Evolutionary conservation across 2,888 invertebrate species (phyloP).

Genomic region (Pecten maximus): DNA sequence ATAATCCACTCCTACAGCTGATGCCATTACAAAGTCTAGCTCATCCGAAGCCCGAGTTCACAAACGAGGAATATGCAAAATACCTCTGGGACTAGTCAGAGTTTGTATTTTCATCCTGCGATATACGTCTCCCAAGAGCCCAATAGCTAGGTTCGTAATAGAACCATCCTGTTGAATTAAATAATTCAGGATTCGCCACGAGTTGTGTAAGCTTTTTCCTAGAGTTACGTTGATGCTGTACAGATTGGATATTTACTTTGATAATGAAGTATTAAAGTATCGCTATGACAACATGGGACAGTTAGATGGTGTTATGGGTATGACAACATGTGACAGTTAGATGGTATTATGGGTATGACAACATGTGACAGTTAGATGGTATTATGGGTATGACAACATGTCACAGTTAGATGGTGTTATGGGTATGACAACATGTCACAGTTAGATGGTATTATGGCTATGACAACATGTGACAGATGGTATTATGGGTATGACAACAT

Average conservation of each 20-base stretch:
- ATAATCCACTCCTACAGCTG: not conserved
- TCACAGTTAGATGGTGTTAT: too few species aligned
- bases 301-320: too few species aligned
- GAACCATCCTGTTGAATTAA: slow-evolving; percentile 20
- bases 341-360: too few species aligned
- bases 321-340: too few species aligned
- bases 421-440: too few species aligned
- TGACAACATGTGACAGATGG: too few species aligned
- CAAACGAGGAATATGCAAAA: not conserved
- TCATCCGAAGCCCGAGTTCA: not conserved
- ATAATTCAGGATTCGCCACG: not conserved
- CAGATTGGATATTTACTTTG: not conserved
- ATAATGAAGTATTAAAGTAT: not conserved
- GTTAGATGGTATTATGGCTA: too few species aligned
- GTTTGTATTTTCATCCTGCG: slow-evolving; percentile 16
- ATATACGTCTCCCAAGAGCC: not conserved
- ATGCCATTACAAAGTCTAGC: not conserved
- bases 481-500: too few species aligned
- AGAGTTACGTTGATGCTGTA: not conserved
- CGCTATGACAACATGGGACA: not conserved
- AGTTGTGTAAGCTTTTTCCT: slow-evolving; percentile 4
- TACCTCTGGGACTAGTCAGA: not conserved
- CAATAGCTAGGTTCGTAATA: slow-evolving; percentile 20
- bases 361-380: too few species aligned
- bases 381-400: too few species aligned